Evolutionary conservation across 1,140 invertebrate genomes (phyloP).

Genomic region (Drosophila bipectinata): DNA sequence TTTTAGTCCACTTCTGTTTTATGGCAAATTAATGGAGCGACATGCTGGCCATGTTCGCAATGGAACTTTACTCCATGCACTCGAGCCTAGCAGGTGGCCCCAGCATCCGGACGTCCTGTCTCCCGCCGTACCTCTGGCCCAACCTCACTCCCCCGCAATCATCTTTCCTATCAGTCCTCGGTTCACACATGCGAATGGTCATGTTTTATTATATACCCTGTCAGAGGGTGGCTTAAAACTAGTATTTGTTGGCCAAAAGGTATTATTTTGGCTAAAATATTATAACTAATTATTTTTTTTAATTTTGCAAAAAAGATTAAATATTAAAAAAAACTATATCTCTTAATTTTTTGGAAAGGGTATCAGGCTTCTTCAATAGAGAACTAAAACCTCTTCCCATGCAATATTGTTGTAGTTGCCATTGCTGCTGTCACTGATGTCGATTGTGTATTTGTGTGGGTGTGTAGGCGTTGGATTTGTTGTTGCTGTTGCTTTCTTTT

Average conservation of each 20-base stretch:
- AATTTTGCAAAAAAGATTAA: no score
- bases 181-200: constrained; percentile 79
- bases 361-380: no score
- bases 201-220: constrained; percentile 33
- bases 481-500: constrained; percentile 62
- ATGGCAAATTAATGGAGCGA: constrained; percentile 83
- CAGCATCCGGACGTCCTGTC: constrained; percentile 2
- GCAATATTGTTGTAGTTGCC: constrained; percentile 30
- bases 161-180: constrained; percentile 26
- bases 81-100: constrained; percentile 75
- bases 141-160: neutral
- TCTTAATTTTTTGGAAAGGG: no score
- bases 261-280: no score
- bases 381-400: constrained; percentile 1
- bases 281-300: no score
- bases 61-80: constrained; percentile 47
- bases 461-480: constrained; percentile 14
- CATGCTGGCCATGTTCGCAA: constrained; percentile 73
- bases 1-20: constrained; percentile 83
- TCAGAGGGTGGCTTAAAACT: neutral
- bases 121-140: neutral
- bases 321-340: no score
- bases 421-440: constrained; percentile 46
- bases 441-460: constrained; percentile 47
- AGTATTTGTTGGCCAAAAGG: neutral